Evolutionary conservation across 2,888 invertebrate genomes (phyloP), one percentile per base, ranked within the genome.

Genomic region (Vannuccia rotundouncinata): DNA sequence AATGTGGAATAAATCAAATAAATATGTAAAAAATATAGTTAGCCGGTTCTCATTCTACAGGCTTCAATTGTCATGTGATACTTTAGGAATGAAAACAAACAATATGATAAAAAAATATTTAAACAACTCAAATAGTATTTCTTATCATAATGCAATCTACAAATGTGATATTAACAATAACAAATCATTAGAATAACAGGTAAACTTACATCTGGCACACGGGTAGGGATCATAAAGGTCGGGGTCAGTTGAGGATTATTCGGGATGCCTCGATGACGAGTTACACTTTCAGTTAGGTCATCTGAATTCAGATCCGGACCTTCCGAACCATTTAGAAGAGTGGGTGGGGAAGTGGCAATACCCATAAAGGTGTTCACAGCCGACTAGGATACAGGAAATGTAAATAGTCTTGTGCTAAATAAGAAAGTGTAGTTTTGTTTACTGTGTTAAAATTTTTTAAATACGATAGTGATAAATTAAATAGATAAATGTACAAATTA

Each of bases 321-420:
- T 5, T 5, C 22, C 22, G 66, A 22, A 22, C 66, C 66, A 66
- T 66, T 66, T 17, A 22, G 13, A 27, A 66, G 17, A 13, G 22
- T 2, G 5, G 66, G 22, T 2, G 66, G 66, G 2, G 66, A 2
- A 2, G 66, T 27, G 2, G 66, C 17, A 66, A 66, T 66, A 5
- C 66, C 66, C 66, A 66, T 66, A 2, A 66, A 22, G 13, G 66
- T 66, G 66, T 66, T 66, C 66, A 66, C 66, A 2, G 66, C 66
- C 10, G 22, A 5, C 66, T 66, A 27, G 5, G 2, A 66, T 22
- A 22, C n/a, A n/a, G n/a, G n/a, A n/a, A n/a, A n/a, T n/a, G n/a
- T n/a, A n/a, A n/a, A n/a, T n/a, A n/a, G n/a, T n/a, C n/a, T n/a
- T n/a, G n/a, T n/a, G n/a, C n/a, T 66, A 22, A 66, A 5, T 22